Conservation (phyloP, 2,888 invertebrate genomes). For the Palloptera scutellata region DNA sequence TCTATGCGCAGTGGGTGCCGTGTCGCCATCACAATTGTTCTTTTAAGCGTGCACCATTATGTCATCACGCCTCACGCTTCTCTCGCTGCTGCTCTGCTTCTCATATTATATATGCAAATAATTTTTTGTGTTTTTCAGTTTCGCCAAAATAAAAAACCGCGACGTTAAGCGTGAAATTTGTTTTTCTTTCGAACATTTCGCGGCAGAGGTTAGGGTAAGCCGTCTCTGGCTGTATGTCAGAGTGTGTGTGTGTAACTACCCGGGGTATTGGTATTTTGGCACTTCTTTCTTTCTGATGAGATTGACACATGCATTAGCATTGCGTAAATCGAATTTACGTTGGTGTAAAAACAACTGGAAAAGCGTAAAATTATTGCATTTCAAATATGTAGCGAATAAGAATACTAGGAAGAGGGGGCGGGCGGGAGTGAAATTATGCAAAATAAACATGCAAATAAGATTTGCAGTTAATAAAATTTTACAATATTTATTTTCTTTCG, state of each 20-base stretch:
- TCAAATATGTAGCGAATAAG: not conserved
- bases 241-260: not conserved
- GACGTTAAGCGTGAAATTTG: conserved; percentile 62
- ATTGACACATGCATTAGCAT: conserved; percentile 45
- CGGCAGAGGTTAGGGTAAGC: conserved; percentile 22
- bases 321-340: conserved; percentile 44
- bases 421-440: conserved; percentile 51
- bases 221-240: not conserved
- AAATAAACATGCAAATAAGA: conserved; percentile 63
- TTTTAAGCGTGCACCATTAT: too few species aligned
- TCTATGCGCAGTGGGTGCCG: too few species aligned
- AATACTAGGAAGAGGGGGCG: not conserved
- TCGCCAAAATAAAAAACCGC: conserved; percentile 45
- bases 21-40: too few species aligned
- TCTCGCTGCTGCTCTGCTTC: not conserved
- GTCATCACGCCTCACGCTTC: not conserved
- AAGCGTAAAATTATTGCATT: conserved; percentile 26
- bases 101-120: conserved; percentile 31
- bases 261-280: conserved; percentile 14
- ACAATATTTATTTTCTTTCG: conserved; percentile 6
- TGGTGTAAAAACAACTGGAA: conserved; percentile 33
- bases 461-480: conserved; percentile 62
- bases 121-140: not conserved
- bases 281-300: conserved; percentile 34
- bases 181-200: conserved; percentile 44